A percentile compares a stretch with the other conserved stretches of the same genome.
Evolutionary conservation across 2,888 invertebrate species (phyloP).

Genomic region (Torymus aiolomorphi): DNA sequence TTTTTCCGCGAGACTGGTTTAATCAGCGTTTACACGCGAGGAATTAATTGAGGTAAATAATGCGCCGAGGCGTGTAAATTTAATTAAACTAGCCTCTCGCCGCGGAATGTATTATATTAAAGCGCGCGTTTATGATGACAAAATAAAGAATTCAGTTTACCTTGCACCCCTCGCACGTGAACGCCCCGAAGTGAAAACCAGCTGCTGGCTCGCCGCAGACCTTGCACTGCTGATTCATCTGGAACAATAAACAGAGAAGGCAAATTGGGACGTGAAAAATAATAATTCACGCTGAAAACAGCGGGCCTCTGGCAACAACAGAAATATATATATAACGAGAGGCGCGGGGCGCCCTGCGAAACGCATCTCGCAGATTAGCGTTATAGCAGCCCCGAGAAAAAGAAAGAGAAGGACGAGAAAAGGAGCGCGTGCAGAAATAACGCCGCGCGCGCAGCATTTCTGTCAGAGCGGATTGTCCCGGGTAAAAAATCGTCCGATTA

Average conservation of each 20-base stretch:
- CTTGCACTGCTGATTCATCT: conserved; percentile 75
- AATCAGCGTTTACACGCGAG: background rate
- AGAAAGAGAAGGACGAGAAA: conserved; percentile 6
- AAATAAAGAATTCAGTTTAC: conserved; percentile 62
- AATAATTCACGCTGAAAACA: conserved; percentile 27
- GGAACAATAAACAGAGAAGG: conserved; percentile 23
- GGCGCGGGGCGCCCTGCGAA: background rate
- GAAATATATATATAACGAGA: background rate
- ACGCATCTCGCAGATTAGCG: conserved; percentile 18
- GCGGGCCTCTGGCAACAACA: background rate
- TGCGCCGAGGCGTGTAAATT: background rate
- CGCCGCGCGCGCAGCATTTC: conserved; percentile 7
- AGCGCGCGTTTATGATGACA: too few relatives aligned
- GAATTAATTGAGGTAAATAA: background rate
- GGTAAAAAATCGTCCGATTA: conserved; percentile 50
- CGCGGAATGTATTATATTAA: too few relatives aligned
- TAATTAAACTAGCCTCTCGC: background rate
- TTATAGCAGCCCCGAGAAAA: background rate
- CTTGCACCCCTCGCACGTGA: conserved; percentile 75
- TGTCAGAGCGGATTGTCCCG: conserved; percentile 31
- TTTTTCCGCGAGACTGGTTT: too few relatives aligned
- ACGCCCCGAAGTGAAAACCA: conserved; percentile 74
- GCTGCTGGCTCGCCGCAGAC: conserved; percentile 74
- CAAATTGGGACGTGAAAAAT: background rate
- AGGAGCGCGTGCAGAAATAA: background rate